Evolutionary conservation across 2,888 invertebrate species (phyloP).

Genomic region (Syrista parreyssii): DNA sequence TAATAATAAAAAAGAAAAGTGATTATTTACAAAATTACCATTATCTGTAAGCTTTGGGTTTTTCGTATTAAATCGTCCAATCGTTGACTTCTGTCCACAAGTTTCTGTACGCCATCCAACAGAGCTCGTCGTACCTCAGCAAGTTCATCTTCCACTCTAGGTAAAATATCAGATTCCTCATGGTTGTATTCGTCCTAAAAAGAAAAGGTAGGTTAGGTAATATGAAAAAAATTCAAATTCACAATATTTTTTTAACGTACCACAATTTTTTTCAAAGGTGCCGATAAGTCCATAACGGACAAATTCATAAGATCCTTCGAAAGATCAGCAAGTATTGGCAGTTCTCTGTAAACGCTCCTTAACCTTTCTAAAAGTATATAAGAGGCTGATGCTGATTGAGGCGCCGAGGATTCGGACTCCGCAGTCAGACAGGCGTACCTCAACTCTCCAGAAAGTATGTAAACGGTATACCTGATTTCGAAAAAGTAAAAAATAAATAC

Average conservation of each 20-base stretch:
- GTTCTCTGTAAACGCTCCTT: constrained; percentile 45
- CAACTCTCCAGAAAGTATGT: constrained; percentile 47
- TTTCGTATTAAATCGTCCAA: constrained; percentile 52
- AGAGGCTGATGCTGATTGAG: constrained; percentile 22
- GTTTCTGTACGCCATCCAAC: constrained; percentile 47
- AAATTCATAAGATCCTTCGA: constrained; percentile 38
- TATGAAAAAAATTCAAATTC: background rate
- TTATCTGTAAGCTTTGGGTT: constrained; percentile 48
- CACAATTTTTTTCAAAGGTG: constrained; percentile 43
- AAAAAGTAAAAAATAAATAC: background rate
- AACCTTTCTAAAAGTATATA: constrained; percentile 45
- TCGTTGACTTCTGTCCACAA: constrained; percentile 49
- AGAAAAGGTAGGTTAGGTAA: background rate
- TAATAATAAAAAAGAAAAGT: background rate
- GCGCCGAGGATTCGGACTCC: constrained; percentile 32
- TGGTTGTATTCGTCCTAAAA: constrained; percentile 42
- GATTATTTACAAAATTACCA: constrained; percentile 30
- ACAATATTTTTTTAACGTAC: constrained; percentile 25
- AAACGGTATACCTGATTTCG: constrained; percentile 42
- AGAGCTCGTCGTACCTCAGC: constrained; percentile 42
- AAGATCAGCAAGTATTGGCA: constrained; percentile 49
- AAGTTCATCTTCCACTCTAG: constrained; percentile 40
- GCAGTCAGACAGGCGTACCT: constrained; percentile 48
- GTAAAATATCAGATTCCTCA: constrained; percentile 27
- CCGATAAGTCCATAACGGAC: constrained; percentile 39